Base-by-base conservation (phyloP, 2,888 invertebrate species). In the Argyra leucocephala region DNA sequence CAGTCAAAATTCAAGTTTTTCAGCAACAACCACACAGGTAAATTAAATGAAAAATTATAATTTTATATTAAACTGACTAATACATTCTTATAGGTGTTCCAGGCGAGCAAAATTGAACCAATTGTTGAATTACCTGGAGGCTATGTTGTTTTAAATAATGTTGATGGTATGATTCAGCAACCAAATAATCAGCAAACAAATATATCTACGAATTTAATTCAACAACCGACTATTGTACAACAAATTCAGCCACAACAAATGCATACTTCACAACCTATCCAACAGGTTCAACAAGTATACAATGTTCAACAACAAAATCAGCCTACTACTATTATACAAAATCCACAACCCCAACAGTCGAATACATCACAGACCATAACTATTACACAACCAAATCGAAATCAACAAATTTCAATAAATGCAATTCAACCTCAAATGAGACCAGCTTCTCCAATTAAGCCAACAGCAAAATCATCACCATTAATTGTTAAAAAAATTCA, bases 31-130 rank as follows among this genome's bases (percentile, higher is more conserved):
- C 1, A 91, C 91, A 0, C 80, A 80, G 66, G 78, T 79, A 37
- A 64, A 64, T 63, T 31, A 15, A 1, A 21, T 21, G 22, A 22
- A n/a, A n/a, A 12, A 58, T 58, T 22, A 18, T 15, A 2, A 18
- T 23, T 59, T 22, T 15, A 10, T 21, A 22, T 57, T 1, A 15
- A 24, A 60, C 4, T 24, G 23, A 60, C 10, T 22, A 7, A 60
- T 60, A 60, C 6, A 21, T 24, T 15, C 10, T 64, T 67, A 15
- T 15, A 70, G 72, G 90, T 90, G 48, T 90, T 90, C 78, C 91
- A 91, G 82, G 90, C 91, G 0, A 90, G 91, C 69, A 91, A 91
- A 78, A 86, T 91, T 75, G 90, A 91, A 73, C 90, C 91, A 1
- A 86, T 90, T 64, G 86, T 89, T 21, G 90, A 90, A 75, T 85